Evolutionary conservation across 2,113 vertebrate species (phyloP).

Genomic region (cat (Felis catus)): F.catus_Fca126_mat1.0 CM031421.1:112361501-112362000

Average conservation of each 20-base stretch:
- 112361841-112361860: neutral
- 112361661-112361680: neutral
- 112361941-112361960: neutral
- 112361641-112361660: neutral
- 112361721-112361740: neutral
- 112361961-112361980: fast-evolving
- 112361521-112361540: neutral
- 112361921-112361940: fast-evolving
- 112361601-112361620: no score
- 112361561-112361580: neutral
- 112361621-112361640: fast-evolving
- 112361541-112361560: neutral
- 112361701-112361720: neutral
- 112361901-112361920: fast-evolving
- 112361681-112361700: neutral
- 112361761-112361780: neutral
- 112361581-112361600: neutral
- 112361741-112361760: neutral
- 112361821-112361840: fast-evolving
- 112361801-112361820: no score
- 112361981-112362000: neutral
- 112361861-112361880: neutral
- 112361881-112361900: neutral
- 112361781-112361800: neutral
- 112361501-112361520: neutral